phyloP scores from a whole-genome alignment of 2,888 invertebrate genomes.

The Tipula helvola region DNA sequence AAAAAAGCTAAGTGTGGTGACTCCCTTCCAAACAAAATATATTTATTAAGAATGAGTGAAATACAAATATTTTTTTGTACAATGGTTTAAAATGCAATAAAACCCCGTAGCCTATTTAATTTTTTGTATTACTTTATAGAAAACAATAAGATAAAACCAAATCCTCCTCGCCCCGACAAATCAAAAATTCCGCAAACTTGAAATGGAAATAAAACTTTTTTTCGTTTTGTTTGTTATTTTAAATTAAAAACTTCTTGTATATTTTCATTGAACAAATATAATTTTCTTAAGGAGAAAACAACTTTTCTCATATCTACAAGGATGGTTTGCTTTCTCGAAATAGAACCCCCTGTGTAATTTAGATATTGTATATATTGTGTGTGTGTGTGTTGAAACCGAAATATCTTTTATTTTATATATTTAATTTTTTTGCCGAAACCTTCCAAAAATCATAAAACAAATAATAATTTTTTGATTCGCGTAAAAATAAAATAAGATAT shows the following conservation, averaged over 20 bases:
- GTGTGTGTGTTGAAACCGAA: not conserved
- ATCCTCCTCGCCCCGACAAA: not conserved
- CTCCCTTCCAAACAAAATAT: not conserved
- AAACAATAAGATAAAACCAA: not conserved
- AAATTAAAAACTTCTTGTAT: not conserved
- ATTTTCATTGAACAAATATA: not conserved
- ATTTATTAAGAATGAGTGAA: not conserved
- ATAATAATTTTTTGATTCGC: not conserved
- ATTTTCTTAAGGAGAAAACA: not conserved
- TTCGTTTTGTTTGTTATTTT: not conserved
- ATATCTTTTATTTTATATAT: not conserved
- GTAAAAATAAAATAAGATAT: not conserved
- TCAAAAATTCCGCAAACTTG: not conserved
- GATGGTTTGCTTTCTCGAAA: not conserved
- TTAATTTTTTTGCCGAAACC: not conserved
- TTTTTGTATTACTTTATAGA: not conserved
- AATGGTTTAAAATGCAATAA: not conserved
- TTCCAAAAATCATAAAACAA: not conserved
- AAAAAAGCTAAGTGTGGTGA: not conserved
- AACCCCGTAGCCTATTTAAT: not conserved
- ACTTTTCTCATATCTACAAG: not conserved
- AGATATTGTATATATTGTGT: not conserved
- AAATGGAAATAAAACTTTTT: not conserved
- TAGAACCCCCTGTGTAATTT: not conserved
- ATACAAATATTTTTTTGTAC: not conserved